A percentile compares a stretch with the other conserved stretches of the same genome.
phyloP scores from a whole-genome alignment of 2,113 vertebrate species.

The Silurus glanis region DNA sequence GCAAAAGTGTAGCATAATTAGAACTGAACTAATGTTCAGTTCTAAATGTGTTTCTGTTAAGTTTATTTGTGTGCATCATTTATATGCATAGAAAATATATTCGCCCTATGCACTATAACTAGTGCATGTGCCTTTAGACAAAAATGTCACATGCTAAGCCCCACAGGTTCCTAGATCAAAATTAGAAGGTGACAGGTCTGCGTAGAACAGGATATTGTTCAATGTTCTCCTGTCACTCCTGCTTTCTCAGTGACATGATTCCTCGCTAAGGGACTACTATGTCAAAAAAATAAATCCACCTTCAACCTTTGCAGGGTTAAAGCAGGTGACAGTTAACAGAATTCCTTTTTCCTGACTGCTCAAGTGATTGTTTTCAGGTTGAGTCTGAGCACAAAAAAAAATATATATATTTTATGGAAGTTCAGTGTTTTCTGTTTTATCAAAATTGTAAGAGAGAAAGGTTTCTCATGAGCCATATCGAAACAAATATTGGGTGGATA shows the following conservation, averaged over 20 bases:
- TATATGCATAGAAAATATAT: neutral
- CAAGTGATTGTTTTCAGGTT: neutral
- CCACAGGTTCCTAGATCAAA: constrained; percentile 10
- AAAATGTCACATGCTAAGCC: constrained; percentile 4
- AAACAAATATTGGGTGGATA: neutral
- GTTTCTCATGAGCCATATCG: neutral
- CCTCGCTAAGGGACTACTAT: constrained; percentile 1
- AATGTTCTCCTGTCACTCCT: constrained; percentile 27
- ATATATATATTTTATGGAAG: neutral
- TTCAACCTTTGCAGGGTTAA: neutral
- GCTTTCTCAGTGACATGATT: neutral
- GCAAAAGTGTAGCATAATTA: neutral
- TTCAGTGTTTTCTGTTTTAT: neutral
- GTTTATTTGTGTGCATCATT: neutral
- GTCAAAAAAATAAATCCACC: constrained; percentile 2
- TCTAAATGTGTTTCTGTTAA: neutral
- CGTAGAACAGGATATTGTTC: constrained; percentile 19
- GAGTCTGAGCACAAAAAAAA: neutral
- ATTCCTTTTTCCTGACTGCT: neutral
- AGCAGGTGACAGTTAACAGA: constrained; percentile 17
- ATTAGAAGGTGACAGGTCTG: constrained; percentile 15
- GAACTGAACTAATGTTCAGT: neutral
- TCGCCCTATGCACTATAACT: neutral
- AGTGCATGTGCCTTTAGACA: neutral
- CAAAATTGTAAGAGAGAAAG: neutral